Conservation (phyloP, 1,140 invertebrate species). For the Choristoneura fumiferana region DNA sequence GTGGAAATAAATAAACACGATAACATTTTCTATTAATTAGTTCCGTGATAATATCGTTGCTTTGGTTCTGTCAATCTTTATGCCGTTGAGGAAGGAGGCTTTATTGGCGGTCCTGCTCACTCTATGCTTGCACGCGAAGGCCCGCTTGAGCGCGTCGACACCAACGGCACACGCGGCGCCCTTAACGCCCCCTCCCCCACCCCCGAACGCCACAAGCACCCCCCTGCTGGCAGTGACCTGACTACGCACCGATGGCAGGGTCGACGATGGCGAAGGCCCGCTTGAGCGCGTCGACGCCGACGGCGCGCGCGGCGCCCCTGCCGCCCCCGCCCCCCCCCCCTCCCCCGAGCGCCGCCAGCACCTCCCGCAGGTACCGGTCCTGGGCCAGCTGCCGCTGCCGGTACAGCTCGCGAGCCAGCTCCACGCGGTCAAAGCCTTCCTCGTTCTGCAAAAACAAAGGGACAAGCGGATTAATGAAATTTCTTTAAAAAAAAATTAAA, state of each 20-base stretch:
- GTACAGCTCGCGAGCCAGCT: conserved; percentile 64
- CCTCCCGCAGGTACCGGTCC: conserved; percentile 70
- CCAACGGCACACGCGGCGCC: conserved; percentile 25
- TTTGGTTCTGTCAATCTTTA: too few relatives aligned
- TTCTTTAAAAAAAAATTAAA: too few relatives aligned
- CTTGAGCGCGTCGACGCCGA: conserved; percentile 59
- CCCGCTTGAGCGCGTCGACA: conserved; percentile 62
- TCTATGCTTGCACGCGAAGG: too few relatives aligned
- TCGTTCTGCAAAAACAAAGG: too few relatives aligned
- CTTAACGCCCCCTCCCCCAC: conserved; percentile 38
- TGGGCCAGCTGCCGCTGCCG: conserved; percentile 66
- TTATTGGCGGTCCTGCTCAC: too few relatives aligned
- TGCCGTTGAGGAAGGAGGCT: too few relatives aligned
- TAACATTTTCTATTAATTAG: too few relatives aligned
- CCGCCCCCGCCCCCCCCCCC: conserved; percentile 36
- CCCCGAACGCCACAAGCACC: conserved; percentile 56
- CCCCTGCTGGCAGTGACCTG: conserved; percentile 44
- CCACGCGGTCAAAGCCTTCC: conserved; percentile 70
- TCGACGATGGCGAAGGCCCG: conserved; percentile 71
- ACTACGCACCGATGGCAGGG: conserved; percentile 60
- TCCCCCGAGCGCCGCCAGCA: conserved; percentile 56
- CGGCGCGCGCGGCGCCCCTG: conserved; percentile 22
- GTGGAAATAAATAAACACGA: too few relatives aligned
- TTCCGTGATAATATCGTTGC: too few relatives aligned
- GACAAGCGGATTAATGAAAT: too few relatives aligned